Conservation (phyloP, 2,888 invertebrate genomes). For the Drosophila flavopinicola region DNA sequence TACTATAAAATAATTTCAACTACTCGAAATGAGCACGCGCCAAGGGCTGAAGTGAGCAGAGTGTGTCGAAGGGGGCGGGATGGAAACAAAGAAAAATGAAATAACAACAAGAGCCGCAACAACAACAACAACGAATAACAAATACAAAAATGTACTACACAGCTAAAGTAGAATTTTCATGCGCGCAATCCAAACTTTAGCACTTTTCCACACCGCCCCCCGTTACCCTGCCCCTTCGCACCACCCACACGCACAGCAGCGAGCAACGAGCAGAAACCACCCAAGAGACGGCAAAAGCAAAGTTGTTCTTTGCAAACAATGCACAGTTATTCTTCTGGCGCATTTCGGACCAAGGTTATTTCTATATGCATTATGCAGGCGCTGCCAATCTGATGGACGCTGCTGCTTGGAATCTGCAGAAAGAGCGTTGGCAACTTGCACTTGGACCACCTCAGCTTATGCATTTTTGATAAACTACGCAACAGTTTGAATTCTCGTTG, state of each 20-base stretch:
- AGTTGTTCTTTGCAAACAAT: slow-evolving; percentile 76
- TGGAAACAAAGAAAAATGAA: slow-evolving; percentile 24
- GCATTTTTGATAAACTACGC: slow-evolving; percentile 47
- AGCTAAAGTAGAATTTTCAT: slow-evolving; percentile 75
- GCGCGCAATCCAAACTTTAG: slow-evolving; percentile 74
- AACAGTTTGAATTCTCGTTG: slow-evolving; percentile 11
- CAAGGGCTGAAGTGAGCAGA: slow-evolving; percentile 36
- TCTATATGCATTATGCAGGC: slow-evolving; percentile 66
- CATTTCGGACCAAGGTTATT: slow-evolving; percentile 76
- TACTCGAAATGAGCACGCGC: slow-evolving; percentile 76
- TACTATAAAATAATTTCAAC: slow-evolving; percentile 80
- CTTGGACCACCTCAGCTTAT: slow-evolving; percentile 17
- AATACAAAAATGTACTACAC: slow-evolving; percentile 48
- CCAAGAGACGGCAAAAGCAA: slow-evolving; percentile 58
- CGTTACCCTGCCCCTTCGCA: background rate
- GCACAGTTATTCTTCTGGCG: slow-evolving; percentile 72
- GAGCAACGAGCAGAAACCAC: slow-evolving; percentile 28
- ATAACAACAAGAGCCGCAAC: slow-evolving; percentile 10
- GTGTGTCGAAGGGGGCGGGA: slow-evolving; percentile 5
- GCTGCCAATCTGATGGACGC: slow-evolving; percentile 45
- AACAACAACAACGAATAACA: slow-evolving; percentile 8
- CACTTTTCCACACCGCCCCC: slow-evolving; percentile 49
- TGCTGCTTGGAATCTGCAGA: slow-evolving; percentile 43
- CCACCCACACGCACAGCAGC: background rate
- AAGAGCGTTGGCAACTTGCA: slow-evolving; percentile 20